Evolutionary conservation across 2,888 invertebrate species (phyloP).

Genomic region (Lithophane semibrunnea): DNA sequence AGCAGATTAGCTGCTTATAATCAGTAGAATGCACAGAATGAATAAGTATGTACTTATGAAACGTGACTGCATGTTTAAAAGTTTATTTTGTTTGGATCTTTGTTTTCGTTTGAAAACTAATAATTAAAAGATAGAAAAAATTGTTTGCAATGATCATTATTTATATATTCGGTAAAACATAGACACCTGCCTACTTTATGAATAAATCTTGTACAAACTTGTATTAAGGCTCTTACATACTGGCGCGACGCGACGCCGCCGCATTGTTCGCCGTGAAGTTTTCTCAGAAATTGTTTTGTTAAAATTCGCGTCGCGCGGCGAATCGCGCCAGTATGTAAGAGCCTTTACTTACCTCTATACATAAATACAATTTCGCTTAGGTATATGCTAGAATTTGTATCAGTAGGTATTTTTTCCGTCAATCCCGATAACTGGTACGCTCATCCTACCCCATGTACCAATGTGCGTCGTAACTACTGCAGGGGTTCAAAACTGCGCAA

Average conservation of each 20-base stretch:
- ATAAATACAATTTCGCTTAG: background rate
- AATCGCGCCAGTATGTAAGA: too few species aligned
- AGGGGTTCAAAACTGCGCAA: constrained; percentile 88
- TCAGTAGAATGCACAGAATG: constrained; percentile 21
- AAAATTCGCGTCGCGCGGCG: too few species aligned
- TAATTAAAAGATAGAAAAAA: background rate
- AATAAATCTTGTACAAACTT: too few species aligned
- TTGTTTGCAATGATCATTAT: background rate
- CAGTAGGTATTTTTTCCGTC: background rate
- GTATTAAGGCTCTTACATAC: too few species aligned
- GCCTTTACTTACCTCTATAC: background rate
- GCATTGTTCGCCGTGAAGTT: too few species aligned
- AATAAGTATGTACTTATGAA: background rate
- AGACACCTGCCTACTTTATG: background rate
- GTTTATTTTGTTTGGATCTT: background rate
- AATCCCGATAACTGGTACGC: constrained; percentile 14
- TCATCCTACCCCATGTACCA: constrained; percentile 67
- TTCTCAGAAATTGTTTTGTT: too few species aligned
- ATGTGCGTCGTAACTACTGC: constrained; percentile 84
- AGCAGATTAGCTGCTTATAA: constrained; percentile 28
- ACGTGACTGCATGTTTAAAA: background rate
- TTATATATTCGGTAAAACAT: background rate
- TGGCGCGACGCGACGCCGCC: too few species aligned
- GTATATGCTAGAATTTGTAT: background rate
- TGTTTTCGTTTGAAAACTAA: background rate